Conservation (phyloP, 2,113 vertebrate species). For the Acanthochromis polyacanthus region DNA sequence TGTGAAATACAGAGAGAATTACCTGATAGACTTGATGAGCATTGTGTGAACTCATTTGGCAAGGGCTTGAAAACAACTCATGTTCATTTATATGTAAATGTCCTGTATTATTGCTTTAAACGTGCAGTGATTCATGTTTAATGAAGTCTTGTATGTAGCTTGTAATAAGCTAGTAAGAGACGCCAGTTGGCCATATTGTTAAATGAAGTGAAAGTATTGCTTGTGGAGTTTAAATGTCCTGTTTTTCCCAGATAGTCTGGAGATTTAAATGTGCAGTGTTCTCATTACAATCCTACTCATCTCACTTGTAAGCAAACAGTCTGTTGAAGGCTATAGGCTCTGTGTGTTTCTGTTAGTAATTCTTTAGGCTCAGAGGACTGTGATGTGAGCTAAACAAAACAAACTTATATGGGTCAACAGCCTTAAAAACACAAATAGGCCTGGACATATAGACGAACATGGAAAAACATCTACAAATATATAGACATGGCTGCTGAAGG, state of each 20-base stretch:
- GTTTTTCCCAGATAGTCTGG: neutral
- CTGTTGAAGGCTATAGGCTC: neutral
- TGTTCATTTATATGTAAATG: no score
- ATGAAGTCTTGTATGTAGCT: neutral
- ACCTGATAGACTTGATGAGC: no score
- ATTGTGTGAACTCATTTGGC: no score
- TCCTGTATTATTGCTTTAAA: neutral
- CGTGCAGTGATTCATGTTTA: neutral
- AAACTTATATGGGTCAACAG: no score
- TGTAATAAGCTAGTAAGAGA: neutral
- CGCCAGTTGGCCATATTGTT: neutral
- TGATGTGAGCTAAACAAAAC: no score
- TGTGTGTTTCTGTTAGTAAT: slow-evolving; percentile 5
- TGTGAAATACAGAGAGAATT: no score
- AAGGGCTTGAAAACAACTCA: no score
- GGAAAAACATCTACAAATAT: neutral
- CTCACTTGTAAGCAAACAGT: slow-evolving; percentile 8
- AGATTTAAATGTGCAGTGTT: neutral
- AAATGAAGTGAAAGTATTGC: neutral
- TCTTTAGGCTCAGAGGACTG: no score
- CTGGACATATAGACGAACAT: neutral
- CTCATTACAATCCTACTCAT: neutral
- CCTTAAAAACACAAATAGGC: neutral
- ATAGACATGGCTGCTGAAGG: neutral
- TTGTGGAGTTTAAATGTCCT: neutral